Evolutionary conservation across 2,797 vertebrate genomes (phyloP), one percentile per base, ranked within the genome.

Genomic region (Hipposideros larvatus): DNA sequence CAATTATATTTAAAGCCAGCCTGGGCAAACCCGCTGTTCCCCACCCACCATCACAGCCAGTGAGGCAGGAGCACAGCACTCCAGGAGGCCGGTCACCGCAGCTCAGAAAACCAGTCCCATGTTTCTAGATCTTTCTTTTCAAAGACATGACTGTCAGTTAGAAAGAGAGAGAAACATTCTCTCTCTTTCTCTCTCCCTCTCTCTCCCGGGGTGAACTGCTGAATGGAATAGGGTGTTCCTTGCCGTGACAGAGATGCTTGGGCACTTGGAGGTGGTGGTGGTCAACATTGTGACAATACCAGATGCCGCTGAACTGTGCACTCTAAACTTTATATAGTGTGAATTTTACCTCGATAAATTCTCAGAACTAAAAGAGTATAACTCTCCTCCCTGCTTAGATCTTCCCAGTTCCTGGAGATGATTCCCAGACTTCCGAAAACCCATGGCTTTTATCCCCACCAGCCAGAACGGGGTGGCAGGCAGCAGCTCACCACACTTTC

Each of bases 1-100:
- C 53, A 0, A 0, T 83, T 66, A 66, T 28, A 22, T 11, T 57
- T 51, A 51, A 51, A 13, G 48, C 37, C 4, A 5, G 3, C 11
- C 74, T 19, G n/a, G n/a, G n/a, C 28, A 41, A 37, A 34, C 22
- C 14, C 66, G 1, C 51, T 10, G 46, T 51, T 31, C 77, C n/a
- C 43, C 19, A 6, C 5, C 51, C 1, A 7, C 19, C 11, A 0
- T 21, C n/a, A 1, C 18, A 24, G 7, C 31, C 4, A 11, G 10
- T 0, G 0, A 22, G 57, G 70, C 48, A 22, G 59, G 41, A 37
- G 26, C 0, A 1, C 7, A 9, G 7, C 74, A 7, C 48, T 70
- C 46, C 46, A 10, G 48, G 59, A 57, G 84, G 48, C 21, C 16
- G 6, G 14, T 19, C 61, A 5, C 59, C 61, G 16, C 0, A 0